Evolutionary conservation across 2,888 invertebrate genomes (phyloP).

Genomic region (Cylloceria caligata): DNA sequence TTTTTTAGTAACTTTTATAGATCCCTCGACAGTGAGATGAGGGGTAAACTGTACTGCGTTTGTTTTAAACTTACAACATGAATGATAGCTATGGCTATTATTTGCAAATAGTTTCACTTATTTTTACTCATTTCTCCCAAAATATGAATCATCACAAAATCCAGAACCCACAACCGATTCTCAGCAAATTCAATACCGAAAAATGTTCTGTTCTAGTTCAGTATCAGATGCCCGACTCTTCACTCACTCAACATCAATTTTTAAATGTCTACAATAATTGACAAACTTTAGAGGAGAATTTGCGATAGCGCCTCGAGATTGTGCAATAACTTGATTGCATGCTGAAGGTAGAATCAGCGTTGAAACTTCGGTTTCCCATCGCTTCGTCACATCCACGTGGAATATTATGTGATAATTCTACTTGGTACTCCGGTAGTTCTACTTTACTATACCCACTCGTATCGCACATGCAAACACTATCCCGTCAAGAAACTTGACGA

Average conservation of each 20-base stretch:
- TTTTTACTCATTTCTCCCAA: too few relatives aligned
- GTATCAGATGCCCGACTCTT: too few relatives aligned
- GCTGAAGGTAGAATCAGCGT: neutral
- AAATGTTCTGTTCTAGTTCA: too few relatives aligned
- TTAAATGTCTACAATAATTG: neutral
- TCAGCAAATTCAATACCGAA: too few relatives aligned
- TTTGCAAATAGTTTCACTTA: too few relatives aligned
- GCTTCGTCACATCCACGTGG: neutral
- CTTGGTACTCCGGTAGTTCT: neutral
- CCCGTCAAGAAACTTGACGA: slow-evolving; percentile 35
- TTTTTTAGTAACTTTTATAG: neutral
- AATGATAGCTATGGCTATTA: too few relatives aligned
- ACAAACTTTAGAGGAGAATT: neutral
- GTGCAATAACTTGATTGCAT: neutral
- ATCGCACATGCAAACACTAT: slow-evolving; percentile 39
- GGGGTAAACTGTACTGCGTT: too few relatives aligned
- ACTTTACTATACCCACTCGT: neutral
- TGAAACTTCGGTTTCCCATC: neutral
- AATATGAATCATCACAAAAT: too few relatives aligned
- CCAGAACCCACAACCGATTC: too few relatives aligned
- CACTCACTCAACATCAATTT: neutral
- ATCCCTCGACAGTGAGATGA: too few relatives aligned
- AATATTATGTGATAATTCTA: slow-evolving; percentile 29
- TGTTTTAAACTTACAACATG: too few relatives aligned
- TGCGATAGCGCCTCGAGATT: neutral